Evolutionary conservation across 2,113 vertebrate genomes (phyloP), one percentile per base, ranked within the genome.

Genomic region (Oreamnos americanus): DNA sequence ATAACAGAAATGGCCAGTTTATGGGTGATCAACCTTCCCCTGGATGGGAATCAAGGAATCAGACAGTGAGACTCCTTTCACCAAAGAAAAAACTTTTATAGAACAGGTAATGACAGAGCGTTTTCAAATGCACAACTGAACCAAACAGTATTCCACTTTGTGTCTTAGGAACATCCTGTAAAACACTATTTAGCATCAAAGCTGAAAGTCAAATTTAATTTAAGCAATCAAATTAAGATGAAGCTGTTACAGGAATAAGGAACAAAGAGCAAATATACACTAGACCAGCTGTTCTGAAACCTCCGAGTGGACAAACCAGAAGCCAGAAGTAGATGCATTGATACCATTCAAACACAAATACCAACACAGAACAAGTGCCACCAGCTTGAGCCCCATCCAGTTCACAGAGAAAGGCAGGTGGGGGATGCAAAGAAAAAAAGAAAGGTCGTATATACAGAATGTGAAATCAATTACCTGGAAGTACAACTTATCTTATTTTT

Each of bases 211-310:
- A 53, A 47, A 60, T 6, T 58, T 58, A 58, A 58, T 28, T 58
- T 26, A 16, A 51, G 43, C 64, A 67, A 6, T 12, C 17, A 58
- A 71, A 67, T 58, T 10, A 84, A 95, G 78, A 71, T 51, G 7
- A 19, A 76, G 53, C 10, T 81, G 5, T 51, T 51, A 51, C 3
- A 58, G 55, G 45, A 58, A 7, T 17, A 71, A 87, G 71, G 17
- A 84, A 26, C 87, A 58, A 76, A 23, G 6, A 6, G 53, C 71
- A 88, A 58, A 78, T 0, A 43, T 3, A 62, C 5, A 33, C 5
- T 30, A 39, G 62, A 62, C 36, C 47, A 30, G 79, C 43, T 96
- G 84, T 97, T 96, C 91, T 57, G 95, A 96, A 97, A 94, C n/a
- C 64, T 90, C 58, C 53, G 82, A 96, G 92, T 1, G 51, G 25